Conservation (phyloP, 2,797 vertebrate species). For the Pelobates cultripes region DNA sequence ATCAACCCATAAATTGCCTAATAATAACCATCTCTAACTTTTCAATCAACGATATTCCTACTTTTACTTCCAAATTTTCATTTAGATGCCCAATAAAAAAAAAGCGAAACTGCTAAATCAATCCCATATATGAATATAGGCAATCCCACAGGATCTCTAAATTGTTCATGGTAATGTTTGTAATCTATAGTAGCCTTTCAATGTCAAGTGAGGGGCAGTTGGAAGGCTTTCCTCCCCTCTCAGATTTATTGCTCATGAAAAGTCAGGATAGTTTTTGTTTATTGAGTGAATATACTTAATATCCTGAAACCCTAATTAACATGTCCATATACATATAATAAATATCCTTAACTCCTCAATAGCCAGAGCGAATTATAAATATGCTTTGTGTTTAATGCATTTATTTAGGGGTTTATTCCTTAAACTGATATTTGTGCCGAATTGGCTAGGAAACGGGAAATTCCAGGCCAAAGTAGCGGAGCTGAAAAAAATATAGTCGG, state of each 20-base stretch:
- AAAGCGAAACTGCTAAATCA: background rate
- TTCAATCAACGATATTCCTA: background rate
- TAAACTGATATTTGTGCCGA: no score
- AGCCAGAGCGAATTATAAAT: no score
- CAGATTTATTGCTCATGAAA: slow-evolving; percentile 3
- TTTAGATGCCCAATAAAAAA: slow-evolving; percentile 3
- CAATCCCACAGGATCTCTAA: background rate
- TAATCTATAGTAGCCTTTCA: background rate
- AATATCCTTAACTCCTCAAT: background rate
- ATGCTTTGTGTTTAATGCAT: no score
- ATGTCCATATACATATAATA: background rate
- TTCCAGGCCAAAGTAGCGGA: no score
- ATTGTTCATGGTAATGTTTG: slow-evolving; percentile 1
- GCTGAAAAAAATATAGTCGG: no score
- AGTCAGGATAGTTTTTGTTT: background rate
- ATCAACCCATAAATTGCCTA: background rate
- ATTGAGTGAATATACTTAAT: background rate
- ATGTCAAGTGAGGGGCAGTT: background rate
- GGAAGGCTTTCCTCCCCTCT: background rate
- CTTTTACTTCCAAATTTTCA: background rate
- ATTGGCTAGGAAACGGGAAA: no score
- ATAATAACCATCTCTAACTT: background rate
- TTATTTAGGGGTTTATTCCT: no score
- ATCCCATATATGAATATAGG: background rate
- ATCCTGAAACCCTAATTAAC: background rate